Base-by-base conservation (phyloP, 2,888 invertebrate species). In the Zygogramma bicolorata region DNA sequence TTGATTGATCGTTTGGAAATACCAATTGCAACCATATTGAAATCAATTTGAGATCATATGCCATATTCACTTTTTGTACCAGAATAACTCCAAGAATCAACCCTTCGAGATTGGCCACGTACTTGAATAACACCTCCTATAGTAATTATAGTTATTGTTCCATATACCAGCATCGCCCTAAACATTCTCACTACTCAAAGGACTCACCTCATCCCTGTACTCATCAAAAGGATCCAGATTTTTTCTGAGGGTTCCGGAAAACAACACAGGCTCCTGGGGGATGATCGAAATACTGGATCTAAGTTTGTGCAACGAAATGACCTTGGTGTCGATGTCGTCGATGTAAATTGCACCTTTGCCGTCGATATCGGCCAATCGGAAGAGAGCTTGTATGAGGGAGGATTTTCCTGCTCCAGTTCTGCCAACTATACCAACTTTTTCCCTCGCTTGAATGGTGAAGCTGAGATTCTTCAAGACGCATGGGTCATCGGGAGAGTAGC, bases 191-290 rank as follows among this genome's bases (percentile, higher is more conserved):
- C 13, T 42, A 8, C 15, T 18, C 1, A 5, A 7, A 20, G 18
- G 7, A 65, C 76, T 69, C 73, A 93, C 90, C 10, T 90, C 90
- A 80, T 97, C 97, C 0, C 91, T 89, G 82, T 93, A 94, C 81
- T 93, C 92, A 75, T 93, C 91, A 85, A 97, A 97, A 1, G 97
- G 97, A 88, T 97, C 97, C 70, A 97, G 89, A 88, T 97, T 97
- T 83, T 93, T 93, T 1, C 97, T 89, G 88, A 97, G 90, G 2
- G 95, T 93, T 53, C 96, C 97, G 0, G 94, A 93, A 88, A 97
- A 95, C 63, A 95, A 87, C 66, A 95, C 93, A 0, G 95, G 95
- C 82, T 95, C 95, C 85, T 95, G 95, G 0, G 95, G 95, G 57
- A 95, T 95, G 82, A 95, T 95, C 3, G 95, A 94, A 75, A 95